Percentiles rank a stretch among this genome's conserved stretches.
phyloP scores from a whole-genome alignment of 2,888 invertebrate species.

The Lycia hirtaria region DNA sequence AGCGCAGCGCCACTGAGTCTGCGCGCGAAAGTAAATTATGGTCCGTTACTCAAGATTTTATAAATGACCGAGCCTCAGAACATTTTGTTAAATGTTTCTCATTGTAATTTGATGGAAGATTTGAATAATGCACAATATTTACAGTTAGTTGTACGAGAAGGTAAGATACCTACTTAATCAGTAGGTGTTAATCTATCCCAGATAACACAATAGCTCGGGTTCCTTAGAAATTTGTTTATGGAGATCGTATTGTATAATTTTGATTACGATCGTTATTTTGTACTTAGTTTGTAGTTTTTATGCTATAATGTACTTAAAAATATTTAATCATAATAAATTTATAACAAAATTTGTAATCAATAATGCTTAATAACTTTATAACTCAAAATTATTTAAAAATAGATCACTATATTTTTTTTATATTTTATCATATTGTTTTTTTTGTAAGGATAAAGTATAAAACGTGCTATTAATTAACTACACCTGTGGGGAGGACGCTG shows the following conservation, averaged over 20 bases:
- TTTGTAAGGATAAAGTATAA: too few relatives aligned
- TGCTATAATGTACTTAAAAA: too few relatives aligned
- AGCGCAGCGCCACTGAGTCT: constrained; percentile 42
- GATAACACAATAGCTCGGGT: constrained; percentile 31
- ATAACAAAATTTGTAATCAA: too few relatives aligned
- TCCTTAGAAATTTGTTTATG: constrained; percentile 30
- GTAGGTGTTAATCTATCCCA: constrained; percentile 21
- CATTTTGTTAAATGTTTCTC: not conserved
- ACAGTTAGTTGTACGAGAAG: not conserved
- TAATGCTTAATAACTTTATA: too few relatives aligned
- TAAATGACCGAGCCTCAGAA: too few relatives aligned
- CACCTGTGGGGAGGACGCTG: too few relatives aligned
- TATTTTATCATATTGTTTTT: too few relatives aligned
- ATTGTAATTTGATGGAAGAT: not conserved
- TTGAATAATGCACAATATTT: not conserved
- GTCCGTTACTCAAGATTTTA: not conserved
- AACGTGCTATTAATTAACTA: too few relatives aligned
- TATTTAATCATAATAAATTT: too few relatives aligned
- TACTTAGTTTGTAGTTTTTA: constrained; percentile 2
- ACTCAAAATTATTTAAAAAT: too few relatives aligned
- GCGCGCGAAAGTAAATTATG: not conserved
- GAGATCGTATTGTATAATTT: constrained; percentile 16
- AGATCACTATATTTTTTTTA: too few relatives aligned
- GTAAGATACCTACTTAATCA: not conserved
- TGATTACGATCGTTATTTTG: constrained; percentile 14